phyloP scores from a whole-genome alignment of 2,113 vertebrate genomes.

The Tragelaphus buxtoni region DNA sequence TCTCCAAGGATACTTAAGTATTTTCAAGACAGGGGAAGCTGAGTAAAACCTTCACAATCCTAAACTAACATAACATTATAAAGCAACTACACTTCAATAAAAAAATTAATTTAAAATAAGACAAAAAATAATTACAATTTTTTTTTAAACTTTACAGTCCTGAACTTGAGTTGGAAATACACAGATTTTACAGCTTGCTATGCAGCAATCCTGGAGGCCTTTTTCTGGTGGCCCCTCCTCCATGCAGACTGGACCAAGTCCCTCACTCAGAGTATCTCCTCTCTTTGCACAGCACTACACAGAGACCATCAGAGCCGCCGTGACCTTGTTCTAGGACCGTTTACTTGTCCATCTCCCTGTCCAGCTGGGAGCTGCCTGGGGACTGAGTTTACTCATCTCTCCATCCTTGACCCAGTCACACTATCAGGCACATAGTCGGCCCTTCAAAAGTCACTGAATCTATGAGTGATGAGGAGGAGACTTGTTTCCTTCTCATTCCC shows the following conservation, averaged over 20 bases:
- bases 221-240: background rate
- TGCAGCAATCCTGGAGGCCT: background rate
- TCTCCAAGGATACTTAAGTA: background rate
- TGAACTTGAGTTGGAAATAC: background rate
- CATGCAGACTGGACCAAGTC: background rate
- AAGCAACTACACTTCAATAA: background rate
- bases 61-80: background rate
- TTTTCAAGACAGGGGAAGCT: background rate
- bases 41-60: background rate
- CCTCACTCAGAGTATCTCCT: background rate
- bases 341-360: background rate
- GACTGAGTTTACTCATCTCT: too few species aligned
- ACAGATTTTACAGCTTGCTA: background rate
- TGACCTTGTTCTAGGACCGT: background rate
- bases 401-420: too few species aligned
- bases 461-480: background rate
- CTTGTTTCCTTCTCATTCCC: background rate
- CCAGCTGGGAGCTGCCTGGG: too few species aligned
- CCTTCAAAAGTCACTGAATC: background rate
- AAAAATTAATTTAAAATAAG: background rate
- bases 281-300: background rate
- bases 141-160: background rate
- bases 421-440: accelerated
- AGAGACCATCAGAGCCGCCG: background rate
- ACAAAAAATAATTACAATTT: background rate